phyloP scores from a whole-genome alignment of 2,888 invertebrate species.

The Ophioninae sp. region DNA sequence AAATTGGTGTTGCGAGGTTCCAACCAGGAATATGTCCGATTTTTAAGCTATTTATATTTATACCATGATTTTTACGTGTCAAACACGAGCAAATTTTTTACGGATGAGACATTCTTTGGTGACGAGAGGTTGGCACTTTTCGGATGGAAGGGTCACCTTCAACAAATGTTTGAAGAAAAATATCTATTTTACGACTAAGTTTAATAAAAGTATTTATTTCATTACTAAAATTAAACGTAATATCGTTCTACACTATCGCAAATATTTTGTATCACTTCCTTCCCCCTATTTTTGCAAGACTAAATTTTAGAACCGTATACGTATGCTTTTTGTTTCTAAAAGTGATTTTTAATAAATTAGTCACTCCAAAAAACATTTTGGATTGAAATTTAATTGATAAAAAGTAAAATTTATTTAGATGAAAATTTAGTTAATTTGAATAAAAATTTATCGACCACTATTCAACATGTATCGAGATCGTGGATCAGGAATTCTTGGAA shows the following conservation, averaged over 20 bases:
- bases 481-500: conserved; percentile 24
- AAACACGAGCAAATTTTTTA: background rate
- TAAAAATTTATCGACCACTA: background rate
- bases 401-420: background rate
- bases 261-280: no score
- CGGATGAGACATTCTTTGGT: background rate
- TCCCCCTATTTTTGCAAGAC: no score
- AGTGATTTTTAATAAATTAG: no score
- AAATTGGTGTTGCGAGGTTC: conserved; percentile 33
- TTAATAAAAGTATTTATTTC: no score
- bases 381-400: no score
- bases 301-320: no score
- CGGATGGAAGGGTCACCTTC: background rate
- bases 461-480: background rate
- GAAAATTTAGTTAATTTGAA: background rate
- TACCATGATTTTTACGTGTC: background rate
- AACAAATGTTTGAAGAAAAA: background rate
- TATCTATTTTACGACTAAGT: no score
- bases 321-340: no score
- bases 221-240: no score
- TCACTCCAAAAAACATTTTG: no score
- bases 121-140: background rate
- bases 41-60: conserved; percentile 29
- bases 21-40: conserved; percentile 8
- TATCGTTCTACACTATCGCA: no score